A percentile compares a stretch with the other conserved stretches of the same genome.
phyloP scores from a whole-genome alignment of 2,888 invertebrate species.

The Hirtodrosophila duncani region DNA sequence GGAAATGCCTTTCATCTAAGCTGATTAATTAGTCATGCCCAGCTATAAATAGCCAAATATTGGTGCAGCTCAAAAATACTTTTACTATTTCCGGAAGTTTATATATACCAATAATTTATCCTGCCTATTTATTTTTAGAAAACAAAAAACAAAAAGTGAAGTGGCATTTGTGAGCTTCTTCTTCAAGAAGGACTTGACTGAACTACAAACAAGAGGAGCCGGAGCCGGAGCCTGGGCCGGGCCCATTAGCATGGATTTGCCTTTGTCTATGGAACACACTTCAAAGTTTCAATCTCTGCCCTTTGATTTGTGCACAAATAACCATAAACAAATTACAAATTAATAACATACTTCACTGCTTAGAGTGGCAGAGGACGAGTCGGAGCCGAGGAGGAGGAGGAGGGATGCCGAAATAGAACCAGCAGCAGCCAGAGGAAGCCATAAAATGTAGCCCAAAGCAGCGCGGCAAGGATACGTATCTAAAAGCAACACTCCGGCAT shows the following conservation, averaged over 20 bases:
- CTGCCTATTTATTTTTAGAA: too few relatives aligned
- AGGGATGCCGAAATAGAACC: neutral
- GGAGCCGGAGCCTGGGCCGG: neutral
- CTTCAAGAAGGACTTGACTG: too few relatives aligned
- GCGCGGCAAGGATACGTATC: too few relatives aligned
- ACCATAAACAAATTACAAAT: conserved; percentile 68
- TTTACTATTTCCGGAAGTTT: too few relatives aligned
- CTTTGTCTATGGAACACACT: conserved; percentile 27
- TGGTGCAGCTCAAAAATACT: too few relatives aligned
- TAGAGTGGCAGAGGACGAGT: conserved; percentile 19
- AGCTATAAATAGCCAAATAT: too few relatives aligned
- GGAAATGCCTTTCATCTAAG: too few relatives aligned
- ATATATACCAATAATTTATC: too few relatives aligned
- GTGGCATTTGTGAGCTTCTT: too few relatives aligned
- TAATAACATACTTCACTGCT: conserved; percentile 67
- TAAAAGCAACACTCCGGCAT: too few relatives aligned
- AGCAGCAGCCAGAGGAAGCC: conserved; percentile 26
- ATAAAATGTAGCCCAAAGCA: conserved; percentile 68
- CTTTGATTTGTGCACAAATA: conserved; percentile 72
- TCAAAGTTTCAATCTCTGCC: conserved; percentile 66
- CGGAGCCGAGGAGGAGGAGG: neutral
- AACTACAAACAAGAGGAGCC: neutral
- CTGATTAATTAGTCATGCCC: too few relatives aligned
- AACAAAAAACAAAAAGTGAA: too few relatives aligned
- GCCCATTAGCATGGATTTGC: conserved; percentile 18